Percentiles rank a stretch among this genome's conserved stretches.
Conservation (phyloP, 2,797 vertebrate species). For the Liparis tanakae region DNA sequence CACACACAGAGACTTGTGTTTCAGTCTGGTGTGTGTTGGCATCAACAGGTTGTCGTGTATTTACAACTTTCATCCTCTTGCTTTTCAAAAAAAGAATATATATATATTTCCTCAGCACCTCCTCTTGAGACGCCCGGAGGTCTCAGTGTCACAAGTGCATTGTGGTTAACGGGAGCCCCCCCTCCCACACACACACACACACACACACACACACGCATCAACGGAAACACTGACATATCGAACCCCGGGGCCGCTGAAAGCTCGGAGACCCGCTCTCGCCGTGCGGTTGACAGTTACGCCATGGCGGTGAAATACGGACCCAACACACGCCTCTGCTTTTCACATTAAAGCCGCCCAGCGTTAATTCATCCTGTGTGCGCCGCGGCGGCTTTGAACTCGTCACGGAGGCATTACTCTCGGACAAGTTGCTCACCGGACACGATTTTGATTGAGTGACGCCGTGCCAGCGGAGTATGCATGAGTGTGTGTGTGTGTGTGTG, state of each 20-base stretch:
- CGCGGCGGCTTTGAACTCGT: conserved; percentile 70
- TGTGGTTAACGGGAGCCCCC: conserved; percentile 60
- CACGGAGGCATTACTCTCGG: conserved; percentile 70
- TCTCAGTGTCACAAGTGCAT: conserved; percentile 46
- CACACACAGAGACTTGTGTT: not conserved
- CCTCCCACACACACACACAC: conserved; percentile 44
- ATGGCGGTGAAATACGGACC: conserved; percentile 68
- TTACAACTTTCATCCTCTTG: conserved; percentile 11
- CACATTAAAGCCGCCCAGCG: conserved; percentile 64
- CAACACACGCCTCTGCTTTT: conserved; percentile 75
- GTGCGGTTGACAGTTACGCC: conserved; percentile 62
- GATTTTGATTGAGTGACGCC: conserved; percentile 71
- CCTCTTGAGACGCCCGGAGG: conserved; percentile 21
- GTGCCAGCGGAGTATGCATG: conserved; percentile 50
- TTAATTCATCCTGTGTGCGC: conserved; percentile 45
- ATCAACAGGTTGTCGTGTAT: conserved; percentile 41
- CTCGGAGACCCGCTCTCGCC: conserved; percentile 48
- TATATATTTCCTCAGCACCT: not conserved
- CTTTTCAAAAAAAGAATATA: not conserved
- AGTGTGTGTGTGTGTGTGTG: conserved; percentile 45
- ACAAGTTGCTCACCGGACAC: conserved; percentile 62
- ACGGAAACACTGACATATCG: conserved; percentile 73
- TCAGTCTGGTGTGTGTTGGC: conserved; percentile 3
- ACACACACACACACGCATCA: conserved; percentile 45
- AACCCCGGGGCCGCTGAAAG: conserved; percentile 54